A percentile compares a stretch with the other conserved stretches of the same genome.
Conservation (phyloP, 2,113 vertebrate genomes). For the Pterocles gutturalis region DNA sequence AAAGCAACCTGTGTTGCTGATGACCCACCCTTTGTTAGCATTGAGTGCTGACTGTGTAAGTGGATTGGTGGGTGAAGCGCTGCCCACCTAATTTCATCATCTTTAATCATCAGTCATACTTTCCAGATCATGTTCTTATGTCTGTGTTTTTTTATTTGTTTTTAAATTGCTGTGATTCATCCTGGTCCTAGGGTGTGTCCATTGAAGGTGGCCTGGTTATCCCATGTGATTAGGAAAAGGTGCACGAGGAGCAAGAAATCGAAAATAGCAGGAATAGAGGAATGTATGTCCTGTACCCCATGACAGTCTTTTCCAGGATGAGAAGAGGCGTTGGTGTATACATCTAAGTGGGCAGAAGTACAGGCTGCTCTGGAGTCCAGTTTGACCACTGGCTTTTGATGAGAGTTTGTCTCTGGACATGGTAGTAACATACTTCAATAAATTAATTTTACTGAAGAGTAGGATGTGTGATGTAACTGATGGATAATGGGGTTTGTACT, state of each 20-base stretch:
- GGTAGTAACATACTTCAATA: too few relatives aligned
- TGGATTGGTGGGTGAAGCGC: background rate
- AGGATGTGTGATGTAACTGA: background rate
- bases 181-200: background rate
- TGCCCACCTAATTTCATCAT: background rate
- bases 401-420: background rate
- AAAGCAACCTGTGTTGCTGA: background rate
- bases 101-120: background rate
- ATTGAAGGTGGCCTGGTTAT: rapidly evolving
- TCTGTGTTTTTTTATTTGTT: background rate
- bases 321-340: background rate
- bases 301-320: background rate
- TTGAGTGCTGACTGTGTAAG: background rate
- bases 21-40: background rate
- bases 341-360: background rate
- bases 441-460: background rate
- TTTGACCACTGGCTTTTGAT: background rate
- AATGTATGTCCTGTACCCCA: background rate
- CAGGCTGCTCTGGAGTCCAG: background rate
- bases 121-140: background rate
- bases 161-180: background rate
- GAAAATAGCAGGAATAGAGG: background rate
- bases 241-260: background rate
- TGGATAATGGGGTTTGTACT: background rate
- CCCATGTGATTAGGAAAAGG: background rate